Evolutionary conservation across 2,113 vertebrate genomes (phyloP), one percentile per base, ranked within the genome.

Genomic region (Scartelaos histophorus): DNA sequence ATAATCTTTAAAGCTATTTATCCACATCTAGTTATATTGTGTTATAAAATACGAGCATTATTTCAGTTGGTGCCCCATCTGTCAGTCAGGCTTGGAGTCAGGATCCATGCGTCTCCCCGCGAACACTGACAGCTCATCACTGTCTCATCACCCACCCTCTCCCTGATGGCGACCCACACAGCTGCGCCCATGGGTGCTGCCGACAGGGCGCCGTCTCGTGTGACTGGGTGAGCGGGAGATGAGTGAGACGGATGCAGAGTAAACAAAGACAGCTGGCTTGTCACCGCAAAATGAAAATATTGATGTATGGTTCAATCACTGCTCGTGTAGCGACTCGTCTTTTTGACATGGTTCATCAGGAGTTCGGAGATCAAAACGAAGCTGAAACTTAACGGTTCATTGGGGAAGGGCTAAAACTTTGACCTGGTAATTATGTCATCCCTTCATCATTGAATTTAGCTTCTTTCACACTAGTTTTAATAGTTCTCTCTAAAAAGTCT

Each of bases 121-220:
- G 29, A 34, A 64, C 53, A 17, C 67, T 76, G 76, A 75, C 76
- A 77, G 60, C 21, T 71, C 29, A 76, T 84, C 79, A 76, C 56
- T 58, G 6, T 71, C 56, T 81, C 69, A 76, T 87, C 67, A 74
- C 70, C 78, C 78, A 67, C 73, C 77, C 49, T 74, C 77, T 82
- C 76, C 74, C 74, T 75, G 46, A 76, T 19, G 47, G 5, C 16
- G 70, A 64, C 38, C 73, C 71, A 61, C 46, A 72, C 45, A 61
- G 72, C 78, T 81, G 60, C 15, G 29, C 25, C 29, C 64, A 57
- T 69, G 67, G 82, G 74, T 72, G 69, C 66, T 80, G 71, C 72
- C 82, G 83, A 84, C 79, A 80, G 69, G 46, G 53, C 19, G 73
- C 66, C 68, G 54, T 87, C 70, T 78, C 77, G 34, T 68, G 69